phyloP scores from a whole-genome alignment of 1,140 invertebrate species.

The Diabrotica undecimpunctata region DNA sequence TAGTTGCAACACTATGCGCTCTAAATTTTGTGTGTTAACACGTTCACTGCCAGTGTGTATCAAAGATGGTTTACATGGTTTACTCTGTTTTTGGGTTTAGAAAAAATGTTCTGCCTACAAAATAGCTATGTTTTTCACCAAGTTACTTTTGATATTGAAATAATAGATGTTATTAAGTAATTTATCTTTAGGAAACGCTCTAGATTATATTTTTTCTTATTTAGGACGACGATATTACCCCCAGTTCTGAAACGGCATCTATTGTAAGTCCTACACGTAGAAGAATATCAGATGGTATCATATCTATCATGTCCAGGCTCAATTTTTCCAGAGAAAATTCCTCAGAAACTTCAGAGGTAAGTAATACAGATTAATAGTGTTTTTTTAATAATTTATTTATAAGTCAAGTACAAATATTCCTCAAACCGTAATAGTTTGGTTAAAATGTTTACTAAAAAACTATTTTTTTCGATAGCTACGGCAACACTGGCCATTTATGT shows the following conservation, averaged over 20 bases:
- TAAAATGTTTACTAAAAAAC: too few species aligned
- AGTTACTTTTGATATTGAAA: not conserved
- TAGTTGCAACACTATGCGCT: too few species aligned
- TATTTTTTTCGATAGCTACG: too few species aligned
- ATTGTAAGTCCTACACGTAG: slow-evolving; percentile 61
- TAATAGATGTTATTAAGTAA: not conserved
- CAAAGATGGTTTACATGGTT: too few species aligned
- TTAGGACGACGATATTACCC: slow-evolving; percentile 44
- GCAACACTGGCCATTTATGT: too few species aligned
- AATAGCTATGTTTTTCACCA: not conserved
- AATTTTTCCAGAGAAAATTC: slow-evolving; percentile 55
- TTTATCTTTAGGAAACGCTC: not conserved
- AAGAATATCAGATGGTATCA: slow-evolving; percentile 81
- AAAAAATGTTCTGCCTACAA: too few species aligned
- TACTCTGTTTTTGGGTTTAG: too few species aligned
- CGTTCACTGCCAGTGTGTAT: too few species aligned
- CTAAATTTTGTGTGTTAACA: too few species aligned
- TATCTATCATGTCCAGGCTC: slow-evolving; percentile 79
- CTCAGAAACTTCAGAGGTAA: slow-evolving; percentile 37
- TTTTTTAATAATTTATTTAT: not conserved
- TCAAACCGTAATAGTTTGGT: too few species aligned
- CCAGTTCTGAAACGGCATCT: slow-evolving; percentile 44
- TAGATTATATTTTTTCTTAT: slow-evolving; percentile 10
- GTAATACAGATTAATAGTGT: not conserved
- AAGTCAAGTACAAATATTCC: too few species aligned